These are phyloP conservation scores for Acanthosoma haemorrhoidale DNA, from an alignment of 2,888 invertebrate genomes.

Conservation along the genomic window DNA sequence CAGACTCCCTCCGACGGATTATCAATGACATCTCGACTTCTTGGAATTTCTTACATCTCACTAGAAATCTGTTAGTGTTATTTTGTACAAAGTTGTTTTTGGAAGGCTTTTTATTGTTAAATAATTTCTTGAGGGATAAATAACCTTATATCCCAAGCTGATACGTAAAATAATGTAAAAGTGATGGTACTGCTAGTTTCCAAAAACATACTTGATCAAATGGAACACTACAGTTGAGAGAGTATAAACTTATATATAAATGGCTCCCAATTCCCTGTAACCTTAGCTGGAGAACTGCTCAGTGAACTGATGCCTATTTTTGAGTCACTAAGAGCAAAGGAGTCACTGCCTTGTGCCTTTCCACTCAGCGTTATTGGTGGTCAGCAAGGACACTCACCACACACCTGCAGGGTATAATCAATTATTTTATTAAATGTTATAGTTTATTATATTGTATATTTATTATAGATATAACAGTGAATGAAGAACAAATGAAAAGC, in stretches of 20 bases:
- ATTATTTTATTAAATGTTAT: background rate
- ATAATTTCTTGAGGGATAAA: background rate
- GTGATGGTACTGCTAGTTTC: background rate
- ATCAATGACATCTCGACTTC: conserved; percentile 2
- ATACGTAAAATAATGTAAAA: background rate
- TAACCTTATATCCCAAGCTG: background rate
- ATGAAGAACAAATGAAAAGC: too few species aligned
- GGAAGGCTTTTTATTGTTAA: background rate
- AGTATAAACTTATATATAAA: background rate
- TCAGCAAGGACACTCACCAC: conserved; percentile 47
- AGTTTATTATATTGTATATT: background rate
- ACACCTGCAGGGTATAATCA: conserved; percentile 34
- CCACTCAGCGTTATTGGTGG: conserved; percentile 60
- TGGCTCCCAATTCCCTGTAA: conserved; percentile 11
- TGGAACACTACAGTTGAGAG: background rate
- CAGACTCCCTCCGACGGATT: background rate
- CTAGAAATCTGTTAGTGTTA: background rate
- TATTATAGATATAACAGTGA: too few species aligned
- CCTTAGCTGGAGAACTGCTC: conserved; percentile 84
- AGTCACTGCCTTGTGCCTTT: conserved; percentile 85
- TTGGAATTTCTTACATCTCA: background rate
- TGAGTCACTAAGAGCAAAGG: conserved; percentile 85
- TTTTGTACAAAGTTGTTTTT: background rate
- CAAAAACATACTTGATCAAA: conserved; percentile 1
- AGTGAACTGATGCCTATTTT: conserved; percentile 93